Percentiles rank a stretch among this genome's conserved stretches.
phyloP scores from a whole-genome alignment of 35 echinoderm and acorn worm genomes.

The Heliocidaris tuberculata region DNA sequence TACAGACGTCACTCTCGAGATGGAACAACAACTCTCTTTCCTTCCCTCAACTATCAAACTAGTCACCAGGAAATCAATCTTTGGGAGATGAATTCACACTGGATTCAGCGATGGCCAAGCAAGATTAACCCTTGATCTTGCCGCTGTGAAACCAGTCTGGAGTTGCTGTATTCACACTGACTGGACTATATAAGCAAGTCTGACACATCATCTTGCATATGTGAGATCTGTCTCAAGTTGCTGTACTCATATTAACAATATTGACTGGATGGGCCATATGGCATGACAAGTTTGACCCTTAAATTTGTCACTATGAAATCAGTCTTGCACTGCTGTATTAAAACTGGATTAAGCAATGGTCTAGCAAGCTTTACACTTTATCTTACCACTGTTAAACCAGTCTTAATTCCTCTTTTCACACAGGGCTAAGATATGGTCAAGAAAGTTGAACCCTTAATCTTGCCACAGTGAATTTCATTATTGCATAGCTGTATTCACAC shows the following conservation, averaged over 20 bases:
- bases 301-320: too few species aligned
- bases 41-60: conserved; percentile 2
- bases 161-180: neutral
- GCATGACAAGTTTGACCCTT: too few species aligned
- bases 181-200: too few species aligned
- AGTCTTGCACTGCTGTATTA: too few species aligned
- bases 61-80: conserved; percentile 4
- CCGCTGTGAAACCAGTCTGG: neutral
- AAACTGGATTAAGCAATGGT: neutral
- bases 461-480: neutral
- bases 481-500: neutral
- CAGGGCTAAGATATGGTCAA: neutral
- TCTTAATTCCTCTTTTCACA: neutral
- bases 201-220: too few species aligned
- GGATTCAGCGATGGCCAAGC: neutral
- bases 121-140: neutral
- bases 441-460: too few species aligned
- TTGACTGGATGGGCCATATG: too few species aligned
- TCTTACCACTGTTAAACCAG: neutral
- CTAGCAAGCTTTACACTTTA: neutral
- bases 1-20: neutral
- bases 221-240: too few species aligned
- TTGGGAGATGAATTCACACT: neutral
- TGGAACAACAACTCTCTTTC: neutral
- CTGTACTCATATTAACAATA: too few species aligned